Evolutionary conservation across 2,888 invertebrate genomes (phyloP).

Genomic region (Melinopterus prodromus): DNA sequence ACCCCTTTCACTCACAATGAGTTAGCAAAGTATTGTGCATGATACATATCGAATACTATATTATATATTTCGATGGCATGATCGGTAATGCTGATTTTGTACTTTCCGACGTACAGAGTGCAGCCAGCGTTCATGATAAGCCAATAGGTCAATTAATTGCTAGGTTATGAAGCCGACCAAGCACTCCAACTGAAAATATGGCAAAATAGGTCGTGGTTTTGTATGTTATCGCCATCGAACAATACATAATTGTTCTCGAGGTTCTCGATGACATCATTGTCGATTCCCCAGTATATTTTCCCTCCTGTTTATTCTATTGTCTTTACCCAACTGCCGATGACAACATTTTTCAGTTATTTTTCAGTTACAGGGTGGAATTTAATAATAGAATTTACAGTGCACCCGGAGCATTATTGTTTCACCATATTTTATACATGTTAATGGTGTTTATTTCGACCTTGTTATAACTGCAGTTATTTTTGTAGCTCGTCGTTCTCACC

Average conservation of each 20-base stretch:
- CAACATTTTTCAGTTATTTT: not conserved
- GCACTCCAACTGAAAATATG: not conserved
- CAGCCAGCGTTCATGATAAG: not conserved
- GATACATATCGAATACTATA: too few relatives aligned
- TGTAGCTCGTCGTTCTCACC: not conserved
- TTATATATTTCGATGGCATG: too few relatives aligned
- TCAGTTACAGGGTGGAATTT: not conserved
- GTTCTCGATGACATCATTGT: not conserved
- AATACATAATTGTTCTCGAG: not conserved
- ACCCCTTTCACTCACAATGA: too few relatives aligned
- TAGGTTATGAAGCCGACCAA: not conserved
- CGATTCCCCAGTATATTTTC: not conserved
- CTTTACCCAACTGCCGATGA: not conserved
- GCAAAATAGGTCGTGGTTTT: conserved; percentile 4
- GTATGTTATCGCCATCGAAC: not conserved
- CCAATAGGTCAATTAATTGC: not conserved
- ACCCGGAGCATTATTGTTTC: too few relatives aligned
- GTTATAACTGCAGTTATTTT: not conserved
- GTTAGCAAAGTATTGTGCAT: too few relatives aligned
- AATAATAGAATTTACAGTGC: not conserved
- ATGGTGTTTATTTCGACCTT: not conserved
- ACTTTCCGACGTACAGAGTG: too few relatives aligned
- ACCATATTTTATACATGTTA: too few relatives aligned
- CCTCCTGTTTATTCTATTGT: too few relatives aligned
- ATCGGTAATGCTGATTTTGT: too few relatives aligned